Percentiles rank a stretch among this genome's conserved stretches.
phyloP scores from a whole-genome alignment of 2,797 vertebrate species.

The Melanotaenia nigrans region DNA sequence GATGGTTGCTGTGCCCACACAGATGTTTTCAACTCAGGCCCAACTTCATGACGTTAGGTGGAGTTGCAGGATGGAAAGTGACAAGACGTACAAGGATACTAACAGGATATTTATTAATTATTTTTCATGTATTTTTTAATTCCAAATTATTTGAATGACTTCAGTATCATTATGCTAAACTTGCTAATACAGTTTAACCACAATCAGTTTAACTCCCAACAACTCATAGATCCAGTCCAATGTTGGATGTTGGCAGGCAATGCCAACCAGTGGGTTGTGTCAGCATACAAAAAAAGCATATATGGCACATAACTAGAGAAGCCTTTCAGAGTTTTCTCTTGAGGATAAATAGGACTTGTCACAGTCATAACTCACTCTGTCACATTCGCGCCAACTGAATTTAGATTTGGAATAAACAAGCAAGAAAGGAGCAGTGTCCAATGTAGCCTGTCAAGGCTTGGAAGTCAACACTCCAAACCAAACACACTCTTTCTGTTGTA shows the following conservation, averaged over 20 bases:
- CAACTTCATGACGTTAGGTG: background rate
- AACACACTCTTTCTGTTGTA: slow-evolving; percentile 19
- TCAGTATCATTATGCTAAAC: background rate
- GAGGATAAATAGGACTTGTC: slow-evolving; percentile 26
- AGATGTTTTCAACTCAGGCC: background rate
- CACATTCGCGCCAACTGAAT: slow-evolving; percentile 28
- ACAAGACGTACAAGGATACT: background rate
- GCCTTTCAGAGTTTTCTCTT: slow-evolving; percentile 22
- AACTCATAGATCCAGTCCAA: background rate
- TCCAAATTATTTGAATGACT: background rate
- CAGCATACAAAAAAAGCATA: slow-evolving; percentile 1
- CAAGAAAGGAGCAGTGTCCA: slow-evolving; percentile 10
- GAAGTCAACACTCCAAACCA: slow-evolving; percentile 22
- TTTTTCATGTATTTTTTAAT: background rate
- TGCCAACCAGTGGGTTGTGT: slow-evolving; percentile 16
- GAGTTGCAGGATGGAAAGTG: background rate
- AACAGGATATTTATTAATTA: background rate
- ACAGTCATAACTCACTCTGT: slow-evolving; percentile 39
- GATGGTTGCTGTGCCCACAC: no score
- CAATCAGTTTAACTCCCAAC: background rate
- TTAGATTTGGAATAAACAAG: slow-evolving; percentile 48
- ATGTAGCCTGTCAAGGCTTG: slow-evolving; percentile 41
- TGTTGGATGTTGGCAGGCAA: background rate
- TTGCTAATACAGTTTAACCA: background rate
- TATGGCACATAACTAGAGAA: slow-evolving; percentile 14